Evolutionary conservation across 2,797 vertebrate species (phyloP).

Genomic region (Pagetopsis macropterus): DNA sequence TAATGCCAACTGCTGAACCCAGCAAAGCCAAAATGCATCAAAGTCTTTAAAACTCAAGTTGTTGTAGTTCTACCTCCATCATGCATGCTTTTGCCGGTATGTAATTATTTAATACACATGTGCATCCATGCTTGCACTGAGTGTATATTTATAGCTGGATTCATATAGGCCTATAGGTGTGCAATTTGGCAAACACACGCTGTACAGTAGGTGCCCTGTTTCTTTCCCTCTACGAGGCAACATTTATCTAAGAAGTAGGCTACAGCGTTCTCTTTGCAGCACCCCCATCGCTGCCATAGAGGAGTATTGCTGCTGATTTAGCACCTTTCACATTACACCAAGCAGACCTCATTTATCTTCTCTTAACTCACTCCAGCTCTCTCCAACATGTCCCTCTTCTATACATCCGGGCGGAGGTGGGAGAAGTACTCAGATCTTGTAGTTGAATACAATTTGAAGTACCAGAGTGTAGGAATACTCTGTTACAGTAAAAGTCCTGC

Average conservation of each 20-base stretch:
- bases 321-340: constrained; percentile 68
- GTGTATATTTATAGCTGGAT: constrained; percentile 17
- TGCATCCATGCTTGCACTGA: constrained; percentile 4
- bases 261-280: constrained; percentile 50
- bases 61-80: neutral
- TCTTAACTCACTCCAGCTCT: constrained; percentile 11
- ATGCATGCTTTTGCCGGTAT: constrained; percentile 1
- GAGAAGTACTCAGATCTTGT: too few relatives aligned
- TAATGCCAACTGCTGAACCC: constrained; percentile 15
- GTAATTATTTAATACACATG: constrained; percentile 1
- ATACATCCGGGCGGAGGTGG: neutral
- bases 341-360: constrained; percentile 70
- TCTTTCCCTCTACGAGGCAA: constrained; percentile 14
- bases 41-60: constrained; percentile 6
- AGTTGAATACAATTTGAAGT: too few relatives aligned
- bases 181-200: constrained; percentile 22
- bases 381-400: constrained; percentile 6
- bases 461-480: too few relatives aligned
- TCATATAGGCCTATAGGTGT: neutral
- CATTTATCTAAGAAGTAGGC: constrained; percentile 52
- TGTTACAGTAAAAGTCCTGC: too few relatives aligned
- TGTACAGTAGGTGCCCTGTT: constrained; percentile 25
- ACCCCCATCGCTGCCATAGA: constrained; percentile 47
- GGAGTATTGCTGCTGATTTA: constrained; percentile 74
- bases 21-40: constrained; percentile 15